Base-by-base conservation (phyloP, 2,113 vertebrate species). In the Odontesthes bonariensis region DNA sequence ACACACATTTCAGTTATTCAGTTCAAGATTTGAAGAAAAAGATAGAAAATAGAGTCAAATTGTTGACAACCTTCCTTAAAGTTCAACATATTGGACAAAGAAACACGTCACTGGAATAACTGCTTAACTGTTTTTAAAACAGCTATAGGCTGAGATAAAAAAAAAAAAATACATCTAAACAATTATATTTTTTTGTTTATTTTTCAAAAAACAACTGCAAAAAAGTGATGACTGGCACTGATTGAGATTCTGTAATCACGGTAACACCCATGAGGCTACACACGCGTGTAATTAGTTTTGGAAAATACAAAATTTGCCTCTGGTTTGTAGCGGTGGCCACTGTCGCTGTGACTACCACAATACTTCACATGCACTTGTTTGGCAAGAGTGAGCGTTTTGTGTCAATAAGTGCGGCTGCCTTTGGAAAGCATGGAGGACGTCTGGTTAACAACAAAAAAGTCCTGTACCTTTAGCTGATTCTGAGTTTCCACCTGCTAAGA, bases 221-320 rank as follows among this genome's bases (percentile, higher is more conserved):
- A 90, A 91, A 87, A 87, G 68, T 86, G 42, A 82, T 63, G 67
- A 89, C 85, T 91, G 90, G 89, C 88, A 91, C 88, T 86, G 86
- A 79, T 85, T 72, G 60, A 79, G 81, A 74, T 75, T 79, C 73
- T 82, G 78, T 82, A 54, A 73, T 69, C 67, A 87, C 27, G 11
- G 60, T 51, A 75, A 55, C 71, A 74, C 67, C 75, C 65, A 22
- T 63, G 55, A 85, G 14, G 78, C 77, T 80, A 82, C 70, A 76
- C 62, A 75, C 63, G 70, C 67, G 80, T 49, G 57, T 80, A 33
- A 23, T 80, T 76, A n/a, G 4, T 33, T 79, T 78, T 53, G 22
- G 63, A 79, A 75, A 79, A 84, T 78, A 84, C 54, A 80, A 86
- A 73, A 72, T 16, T 33, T 5, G 7, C 49, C 1, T 66, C 9